Evolutionary conservation across 2,888 invertebrate species (phyloP), one percentile per base, ranked within the genome.

Genomic region (Amphipyra tragopoginis): DNA sequence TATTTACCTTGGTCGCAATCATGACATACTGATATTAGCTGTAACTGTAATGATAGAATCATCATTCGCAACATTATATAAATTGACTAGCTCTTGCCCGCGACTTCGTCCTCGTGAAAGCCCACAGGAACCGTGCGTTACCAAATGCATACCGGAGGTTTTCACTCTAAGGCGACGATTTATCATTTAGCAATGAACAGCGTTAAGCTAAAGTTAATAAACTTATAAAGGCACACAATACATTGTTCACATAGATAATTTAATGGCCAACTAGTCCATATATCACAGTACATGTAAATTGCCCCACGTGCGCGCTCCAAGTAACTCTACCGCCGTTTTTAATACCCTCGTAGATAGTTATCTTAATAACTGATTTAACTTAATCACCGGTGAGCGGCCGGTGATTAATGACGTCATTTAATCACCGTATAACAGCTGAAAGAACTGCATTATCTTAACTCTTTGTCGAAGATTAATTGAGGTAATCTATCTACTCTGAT

Each of bases 401-500:
- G 56, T 71, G 62, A 71, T 74, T 62, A 52, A 74, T 74, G 57
- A 62, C 38, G 61, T 44, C 57, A 57, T n/a, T 69, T 29, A 44
- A 69, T 54, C 75, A 49, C 43, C 21, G 26, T 5, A 8, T 26
- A 45, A 5, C 55, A 57, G 47, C 51, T 51, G 53, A 73, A 53
- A 59, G 38, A 39, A 54, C 29, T 26, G 42, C 38, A 49, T 74
- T 74, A 73, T 73, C 44, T 56, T 45, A 15, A 57, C 47, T 48
- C 33, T 45, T 47, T 40, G 26, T 54, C 2, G 33, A 44, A 47
- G 61, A 74, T 74, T 57, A 51, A 71, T 74, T 13, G 44, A 11
- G 8, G 5, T 45, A 40, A 62, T 73, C 13, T 34, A 43, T 61
- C 15, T 33, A 15, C 21, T 14, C 2, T 44, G 69, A 50, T 58